Conservation (phyloP, 53 echinoderm and acorn worm genomes). For the Actinopyga echinites region DNA sequence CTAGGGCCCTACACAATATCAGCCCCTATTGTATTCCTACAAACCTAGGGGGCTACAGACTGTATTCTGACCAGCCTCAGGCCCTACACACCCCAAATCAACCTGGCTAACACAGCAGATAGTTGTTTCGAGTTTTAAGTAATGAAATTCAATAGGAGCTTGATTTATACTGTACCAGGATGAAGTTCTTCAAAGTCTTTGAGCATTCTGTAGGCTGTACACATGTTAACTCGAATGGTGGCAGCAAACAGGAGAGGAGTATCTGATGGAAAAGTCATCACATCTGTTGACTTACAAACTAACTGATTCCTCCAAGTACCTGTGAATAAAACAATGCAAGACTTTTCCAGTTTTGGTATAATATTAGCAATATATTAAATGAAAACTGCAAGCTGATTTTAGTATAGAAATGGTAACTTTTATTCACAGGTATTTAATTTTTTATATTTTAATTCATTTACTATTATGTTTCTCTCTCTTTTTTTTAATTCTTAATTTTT, state of each 20-base stretch:
- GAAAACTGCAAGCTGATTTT: neutral
- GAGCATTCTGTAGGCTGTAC: conserved; percentile 91
- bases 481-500: too few relatives aligned
- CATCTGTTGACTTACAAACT: conserved; percentile 71
- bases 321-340: conserved; percentile 3
- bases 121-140: neutral
- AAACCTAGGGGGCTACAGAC: too few relatives aligned
- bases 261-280: conserved; percentile 62
- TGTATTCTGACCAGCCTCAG: neutral
- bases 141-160: neutral
- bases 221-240: conserved; percentile 72
- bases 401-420: neutral
- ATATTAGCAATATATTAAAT: too few relatives aligned
- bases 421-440: neutral
- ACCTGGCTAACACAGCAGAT: neutral
- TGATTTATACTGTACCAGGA: conserved; percentile 59
- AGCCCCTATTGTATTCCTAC: too few relatives aligned
- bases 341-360: neutral
- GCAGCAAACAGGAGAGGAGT: conserved; percentile 81
- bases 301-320: conserved; percentile 92
- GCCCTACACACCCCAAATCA: neutral
- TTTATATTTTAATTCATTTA: neutral
- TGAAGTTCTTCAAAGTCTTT: conserved; percentile 73
- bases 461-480: too few relatives aligned
- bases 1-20: too few relatives aligned